Base-by-base conservation (phyloP, 2,797 vertebrate species). In the Sebastolobus alascanus region DNA sequence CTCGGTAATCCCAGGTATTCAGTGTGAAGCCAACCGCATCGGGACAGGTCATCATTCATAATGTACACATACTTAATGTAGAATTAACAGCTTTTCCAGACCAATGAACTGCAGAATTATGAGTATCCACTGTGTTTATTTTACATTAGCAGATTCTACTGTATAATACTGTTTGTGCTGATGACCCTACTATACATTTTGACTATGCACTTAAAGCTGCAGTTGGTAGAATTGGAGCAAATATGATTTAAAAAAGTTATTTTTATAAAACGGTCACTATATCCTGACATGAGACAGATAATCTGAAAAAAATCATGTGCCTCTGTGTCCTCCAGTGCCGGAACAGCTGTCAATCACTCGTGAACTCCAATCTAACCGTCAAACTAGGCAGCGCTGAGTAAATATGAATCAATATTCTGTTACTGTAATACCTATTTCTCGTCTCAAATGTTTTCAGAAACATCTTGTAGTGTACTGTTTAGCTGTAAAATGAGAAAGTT, bases 1-100 rank as follows among this genome's bases (percentile, higher is more conserved):
- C 81, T 40, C 60, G 68, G 8, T 85, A 85, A 86, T 75, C 76
- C 65, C 40, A 68, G 59, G 56, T 80, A 63, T 75, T 77, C 27
- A 76, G n/a, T 68, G 20, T 46, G 13, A 35, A 64, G 68, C 65
- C 56, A 74, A 54, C 33, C 55, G 46, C 66, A 64, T 9, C 46
- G 10, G 50, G 63, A 64, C 68, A 58, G 67, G 63, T 81, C 67
- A 75, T 87, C 37, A 72, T 63, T 86, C 25, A 80, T 55, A 54
- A 67, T 50, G 29, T 33, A 6, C 72, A 50, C 27, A 43, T 66
- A 64, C 66, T 80, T 52, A 8, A 2, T 77, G 52, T 60, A 27
- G 33, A 70, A 66, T 72, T 33, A 79, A 58, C 64, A 38, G 50
- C 64, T 83, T 77, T 77, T 79, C 61, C 72, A 76, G 60, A 76